Percentiles rank a stretch among this genome's conserved stretches.
Conservation (phyloP, 2,113 vertebrate species). For the Dunckerocampus dactyliophorus region DNA sequence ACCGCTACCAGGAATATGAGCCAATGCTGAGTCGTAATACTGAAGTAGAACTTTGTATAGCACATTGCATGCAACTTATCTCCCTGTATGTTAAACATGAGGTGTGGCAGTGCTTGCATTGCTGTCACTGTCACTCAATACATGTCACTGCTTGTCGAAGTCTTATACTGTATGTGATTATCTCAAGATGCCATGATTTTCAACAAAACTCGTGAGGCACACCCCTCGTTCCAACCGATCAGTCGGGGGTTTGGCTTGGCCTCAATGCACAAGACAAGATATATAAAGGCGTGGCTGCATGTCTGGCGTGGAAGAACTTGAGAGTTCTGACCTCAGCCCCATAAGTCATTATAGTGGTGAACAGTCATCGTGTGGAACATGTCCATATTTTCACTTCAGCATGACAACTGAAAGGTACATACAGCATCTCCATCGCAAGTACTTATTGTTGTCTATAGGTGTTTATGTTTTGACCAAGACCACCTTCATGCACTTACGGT, state of each 20-base stretch:
- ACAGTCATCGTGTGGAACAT: no score
- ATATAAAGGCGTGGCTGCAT: not conserved
- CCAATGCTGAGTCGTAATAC: no score
- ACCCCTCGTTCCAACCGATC: no score
- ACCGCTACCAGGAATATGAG: no score
- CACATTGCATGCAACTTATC: not conserved
- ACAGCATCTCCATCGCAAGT: not conserved
- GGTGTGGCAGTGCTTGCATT: not conserved
- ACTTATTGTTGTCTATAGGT: no score
- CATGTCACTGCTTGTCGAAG: not conserved
- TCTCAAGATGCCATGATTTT: no score
- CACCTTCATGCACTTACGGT: constrained; percentile 14
- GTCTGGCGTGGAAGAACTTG: not conserved
- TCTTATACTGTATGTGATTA: no score
- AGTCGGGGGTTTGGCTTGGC: not conserved
- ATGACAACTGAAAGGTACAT: no score
- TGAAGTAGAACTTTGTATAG: not conserved
- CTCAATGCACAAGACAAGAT: not conserved
- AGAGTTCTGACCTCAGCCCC: not conserved
- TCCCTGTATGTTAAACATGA: not conserved
- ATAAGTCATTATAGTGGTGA: not conserved
- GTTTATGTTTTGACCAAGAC: not conserved
- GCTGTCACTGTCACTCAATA: not conserved
- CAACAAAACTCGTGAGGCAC: no score
- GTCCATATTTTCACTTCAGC: no score